Conservation (phyloP, 1,140 invertebrate species). For the Saxidomus purpurata region DNA sequence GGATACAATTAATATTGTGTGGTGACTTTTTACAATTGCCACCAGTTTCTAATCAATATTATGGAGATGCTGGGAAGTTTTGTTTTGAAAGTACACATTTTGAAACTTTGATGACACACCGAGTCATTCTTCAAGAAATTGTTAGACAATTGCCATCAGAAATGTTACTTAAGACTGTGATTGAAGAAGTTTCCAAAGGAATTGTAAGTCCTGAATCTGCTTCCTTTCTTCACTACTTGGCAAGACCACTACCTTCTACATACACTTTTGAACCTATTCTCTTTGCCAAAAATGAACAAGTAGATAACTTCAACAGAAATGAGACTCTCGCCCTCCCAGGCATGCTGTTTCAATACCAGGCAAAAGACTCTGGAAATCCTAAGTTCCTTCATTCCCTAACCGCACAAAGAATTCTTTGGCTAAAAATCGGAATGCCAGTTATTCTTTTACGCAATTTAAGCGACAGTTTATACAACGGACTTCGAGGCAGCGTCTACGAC, state of each 20-base stretch:
- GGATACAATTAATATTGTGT: constrained; percentile 27
- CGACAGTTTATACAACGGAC: constrained; percentile 18
- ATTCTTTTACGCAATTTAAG: constrained; percentile 13
- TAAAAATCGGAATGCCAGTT: constrained; percentile 9
- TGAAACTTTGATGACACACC: background rate
- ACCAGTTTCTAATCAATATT: constrained; percentile 3
- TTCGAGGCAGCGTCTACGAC: background rate
- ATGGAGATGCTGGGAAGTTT: background rate
- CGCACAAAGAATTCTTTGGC: background rate
- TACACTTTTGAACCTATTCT: background rate
- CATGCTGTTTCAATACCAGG: background rate
- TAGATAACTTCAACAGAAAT: constrained; percentile 17
- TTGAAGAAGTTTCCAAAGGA: constrained; percentile 1
- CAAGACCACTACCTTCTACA: background rate
- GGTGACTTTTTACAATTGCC: constrained; percentile 32
- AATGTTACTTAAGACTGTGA: background rate
- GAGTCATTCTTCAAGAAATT: background rate
- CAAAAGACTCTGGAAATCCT: background rate
- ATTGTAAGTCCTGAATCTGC: background rate
- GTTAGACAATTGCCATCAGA: background rate
- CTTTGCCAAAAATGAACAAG: background rate
- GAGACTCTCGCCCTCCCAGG: background rate
- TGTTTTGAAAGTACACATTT: constrained; percentile 9
- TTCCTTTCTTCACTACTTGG: background rate
- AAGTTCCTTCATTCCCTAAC: background rate